Percentiles rank a stretch among this genome's conserved stretches.
Conservation (phyloP, 2,797 vertebrate species). For the Spatula clypeata region DNA sequence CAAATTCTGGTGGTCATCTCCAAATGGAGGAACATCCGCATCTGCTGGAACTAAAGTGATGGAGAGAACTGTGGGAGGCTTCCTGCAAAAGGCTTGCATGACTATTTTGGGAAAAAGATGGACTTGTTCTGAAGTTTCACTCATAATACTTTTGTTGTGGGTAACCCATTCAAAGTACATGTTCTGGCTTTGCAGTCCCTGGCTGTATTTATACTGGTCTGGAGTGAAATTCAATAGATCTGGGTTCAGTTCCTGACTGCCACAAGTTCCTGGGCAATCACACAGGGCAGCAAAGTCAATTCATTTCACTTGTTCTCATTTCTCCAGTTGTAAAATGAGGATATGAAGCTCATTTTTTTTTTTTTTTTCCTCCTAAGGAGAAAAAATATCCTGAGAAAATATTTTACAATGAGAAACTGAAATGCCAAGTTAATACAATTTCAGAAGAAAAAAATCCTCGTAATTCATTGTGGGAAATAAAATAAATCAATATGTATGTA, state of each 20-base stretch:
- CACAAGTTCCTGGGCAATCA: background rate
- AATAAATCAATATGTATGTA: background rate
- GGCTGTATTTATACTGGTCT: background rate
- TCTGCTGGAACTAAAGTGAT: background rate
- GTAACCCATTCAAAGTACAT: background rate
- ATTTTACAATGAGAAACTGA: background rate
- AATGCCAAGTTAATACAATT: background rate
- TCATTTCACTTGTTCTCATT: conserved; percentile 23
- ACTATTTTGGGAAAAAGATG: background rate
- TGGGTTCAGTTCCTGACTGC: background rate
- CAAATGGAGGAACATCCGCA: background rate
- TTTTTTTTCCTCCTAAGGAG: background rate
- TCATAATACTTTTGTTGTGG: background rate
- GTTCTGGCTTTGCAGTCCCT: background rate
- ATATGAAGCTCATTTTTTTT: background rate
- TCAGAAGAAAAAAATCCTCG: background rate
- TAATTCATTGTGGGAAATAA: background rate
- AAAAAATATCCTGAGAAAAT: background rate
- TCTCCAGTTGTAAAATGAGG: conserved; percentile 14
- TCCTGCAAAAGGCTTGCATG: background rate
- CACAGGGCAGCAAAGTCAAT: conserved; percentile 8
- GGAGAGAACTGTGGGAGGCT: background rate
- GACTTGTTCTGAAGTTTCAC: background rate
- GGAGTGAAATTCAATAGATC: background rate
- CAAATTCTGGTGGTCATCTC: background rate